Percentiles rank a stretch among this genome's conserved stretches.
Evolutionary conservation across 2,797 vertebrate species (phyloP).

Genomic region (Enteromius fasciolatus): DNA sequence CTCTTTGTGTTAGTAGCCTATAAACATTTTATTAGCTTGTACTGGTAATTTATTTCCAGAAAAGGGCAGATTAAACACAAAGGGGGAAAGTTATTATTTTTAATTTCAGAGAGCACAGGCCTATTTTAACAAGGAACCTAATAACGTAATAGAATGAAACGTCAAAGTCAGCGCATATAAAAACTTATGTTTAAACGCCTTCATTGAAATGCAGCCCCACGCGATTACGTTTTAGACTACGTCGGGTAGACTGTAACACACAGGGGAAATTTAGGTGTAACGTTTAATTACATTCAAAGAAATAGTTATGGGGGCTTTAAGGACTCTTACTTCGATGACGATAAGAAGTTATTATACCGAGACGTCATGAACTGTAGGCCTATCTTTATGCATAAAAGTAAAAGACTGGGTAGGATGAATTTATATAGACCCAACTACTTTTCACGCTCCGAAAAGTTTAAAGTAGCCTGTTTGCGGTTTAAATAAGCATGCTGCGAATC

Average conservation of each 20-base stretch:
- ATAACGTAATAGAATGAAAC: background rate
- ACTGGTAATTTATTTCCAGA: background rate
- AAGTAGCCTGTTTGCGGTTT: background rate
- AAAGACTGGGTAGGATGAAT: background rate
- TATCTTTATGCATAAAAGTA: background rate
- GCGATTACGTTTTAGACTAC: constrained; percentile 7
- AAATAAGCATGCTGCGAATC: background rate
- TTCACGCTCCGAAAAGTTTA: background rate
- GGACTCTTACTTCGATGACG: background rate
- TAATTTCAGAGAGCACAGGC: background rate
- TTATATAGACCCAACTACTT: background rate
- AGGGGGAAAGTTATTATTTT: background rate
- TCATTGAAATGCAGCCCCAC: background rate
- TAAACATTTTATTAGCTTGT: background rate
- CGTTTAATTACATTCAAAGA: background rate
- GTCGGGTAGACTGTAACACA: background rate
- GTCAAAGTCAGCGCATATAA: background rate
- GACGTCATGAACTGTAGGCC: background rate
- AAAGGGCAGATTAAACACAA: background rate
- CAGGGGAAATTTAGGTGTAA: background rate
- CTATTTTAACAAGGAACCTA: background rate
- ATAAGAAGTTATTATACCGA: background rate
- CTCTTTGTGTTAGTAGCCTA: background rate
- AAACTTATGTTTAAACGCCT: constrained; percentile 15
- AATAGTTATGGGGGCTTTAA: background rate